Evolutionary conservation across 2,888 invertebrate species (phyloP), one percentile per base, ranked within the genome.

Genomic region (Julus scanicus): DNA sequence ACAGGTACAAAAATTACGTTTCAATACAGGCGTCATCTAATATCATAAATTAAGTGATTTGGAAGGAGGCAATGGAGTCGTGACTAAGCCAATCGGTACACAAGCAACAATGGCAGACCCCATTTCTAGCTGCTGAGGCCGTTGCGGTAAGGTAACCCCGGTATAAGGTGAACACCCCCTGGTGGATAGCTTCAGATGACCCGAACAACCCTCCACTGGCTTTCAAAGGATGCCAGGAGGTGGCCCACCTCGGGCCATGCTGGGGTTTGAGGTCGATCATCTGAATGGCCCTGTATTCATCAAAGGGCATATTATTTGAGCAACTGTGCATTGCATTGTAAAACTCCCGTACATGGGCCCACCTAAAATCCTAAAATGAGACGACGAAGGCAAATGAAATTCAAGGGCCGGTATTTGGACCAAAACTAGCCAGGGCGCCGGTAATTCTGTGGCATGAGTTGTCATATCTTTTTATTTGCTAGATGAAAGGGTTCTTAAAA

Each of bases 61-160:
- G 48, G 84, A 84, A 84, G 84, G 84, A 48, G 40, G 84, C 48
- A 40, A 84, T 84, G 40, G 84, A 84, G 84, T 84, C 84, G 48
- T 84, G 84, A 84, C 40, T 84, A 84, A 84, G 84, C 84, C 84
- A 48, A 84, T 84, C 48, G 84, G 84, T 84, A 84, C 84, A 84
- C 84, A 84, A 39, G 48, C 29, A 71, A 71, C 71, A 71, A 71
- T 71, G 29, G 29, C 71, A 71, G 20, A 20, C 71, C 53, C 71
- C 71, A 71, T 11, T 29, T 71, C 20, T 20, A 20, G 29, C 20
- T 20, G 17, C 71, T 71, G 71, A 71, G 71, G 71, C 71, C 71
- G 71, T 29, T 71, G 71, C 71, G 71, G 71, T 71, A 71, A 71
- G 29, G 71, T 71, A 71, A 71, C 71, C 71, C 71, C 71, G 29